Conservation (phyloP, 2,888 invertebrate species). For the Synergus laeviventris region DNA sequence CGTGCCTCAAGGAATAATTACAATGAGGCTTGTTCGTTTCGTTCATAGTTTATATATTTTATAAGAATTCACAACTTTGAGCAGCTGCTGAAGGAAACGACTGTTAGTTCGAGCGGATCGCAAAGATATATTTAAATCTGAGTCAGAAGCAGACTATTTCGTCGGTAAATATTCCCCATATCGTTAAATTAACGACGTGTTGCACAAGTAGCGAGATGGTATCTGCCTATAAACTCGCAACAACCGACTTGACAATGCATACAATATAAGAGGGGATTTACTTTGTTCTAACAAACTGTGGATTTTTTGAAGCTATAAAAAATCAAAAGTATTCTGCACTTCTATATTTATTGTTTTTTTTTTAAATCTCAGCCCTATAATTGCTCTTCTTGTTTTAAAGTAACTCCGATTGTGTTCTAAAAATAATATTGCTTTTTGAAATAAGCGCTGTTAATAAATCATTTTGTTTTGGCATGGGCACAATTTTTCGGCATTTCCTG, state of each 20-base stretch:
- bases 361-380: too few species aligned
- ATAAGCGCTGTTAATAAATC: too few species aligned
- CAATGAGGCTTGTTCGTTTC: neutral
- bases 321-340: too few species aligned
- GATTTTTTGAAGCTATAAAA: too few species aligned
- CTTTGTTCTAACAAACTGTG: too few species aligned
- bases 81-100: conserved; percentile 9
- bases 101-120: neutral
- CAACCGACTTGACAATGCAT: neutral
- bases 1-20: neutral
- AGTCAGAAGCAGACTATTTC: conserved; percentile 59
- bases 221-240: neutral
- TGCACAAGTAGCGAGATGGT: conserved; percentile 29
- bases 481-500: too few species aligned
- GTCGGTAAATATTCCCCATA: conserved; percentile 56
- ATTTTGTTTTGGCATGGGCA: too few species aligned
- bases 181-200: conserved; percentile 46
- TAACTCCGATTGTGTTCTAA: too few species aligned
- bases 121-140: conserved; percentile 61
- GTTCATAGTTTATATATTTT: conserved; percentile 6
- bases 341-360: too few species aligned
- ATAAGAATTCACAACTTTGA: neutral
- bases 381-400: too few species aligned
- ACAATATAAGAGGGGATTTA: too few species aligned
- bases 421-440: too few species aligned